Evolutionary conservation across 2,113 vertebrate genomes (phyloP).

Genomic region (Sylvia atricapilla): DNA sequence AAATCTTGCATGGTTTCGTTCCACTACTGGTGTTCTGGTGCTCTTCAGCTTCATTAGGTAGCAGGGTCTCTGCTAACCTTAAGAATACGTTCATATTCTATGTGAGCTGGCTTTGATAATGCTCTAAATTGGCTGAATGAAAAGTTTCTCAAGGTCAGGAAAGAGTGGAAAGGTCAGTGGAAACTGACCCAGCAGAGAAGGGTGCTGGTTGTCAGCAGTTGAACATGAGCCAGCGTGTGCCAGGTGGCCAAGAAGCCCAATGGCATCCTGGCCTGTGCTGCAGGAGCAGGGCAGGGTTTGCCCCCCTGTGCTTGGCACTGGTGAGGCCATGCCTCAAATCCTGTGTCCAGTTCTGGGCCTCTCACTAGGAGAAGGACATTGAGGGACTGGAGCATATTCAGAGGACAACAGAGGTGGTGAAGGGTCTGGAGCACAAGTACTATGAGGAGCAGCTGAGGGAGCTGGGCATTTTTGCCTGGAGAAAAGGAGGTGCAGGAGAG

Average conservation of each 20-base stretch:
- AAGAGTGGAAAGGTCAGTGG: too few relatives aligned
- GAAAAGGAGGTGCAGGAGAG: background rate
- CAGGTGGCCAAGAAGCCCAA: background rate
- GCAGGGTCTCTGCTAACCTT: background rate
- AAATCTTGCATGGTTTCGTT: background rate
- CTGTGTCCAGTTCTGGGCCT: background rate
- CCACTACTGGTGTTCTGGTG: background rate
- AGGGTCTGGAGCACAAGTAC: background rate
- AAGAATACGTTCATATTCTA: background rate
- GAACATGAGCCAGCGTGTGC: rapidly evolving
- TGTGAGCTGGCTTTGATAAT: background rate
- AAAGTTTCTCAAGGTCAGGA: rapidly evolving
- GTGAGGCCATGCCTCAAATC: background rate
- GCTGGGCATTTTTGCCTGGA: background rate
- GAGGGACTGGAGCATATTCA: background rate
- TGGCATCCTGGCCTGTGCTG: background rate
- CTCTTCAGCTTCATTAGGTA: background rate
- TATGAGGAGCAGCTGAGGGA: background rate
- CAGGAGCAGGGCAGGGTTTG: background rate
- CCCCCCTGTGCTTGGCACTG: rapidly evolving
- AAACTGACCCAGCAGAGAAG: background rate
- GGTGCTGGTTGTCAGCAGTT: background rate
- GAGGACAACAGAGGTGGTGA: background rate
- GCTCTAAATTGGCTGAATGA: background rate
- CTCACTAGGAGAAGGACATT: background rate